Percentiles rank a stretch among this genome's conserved stretches.
Conservation (phyloP, 92 coral and sea anemone species). For the Porites divaricata region DNA sequence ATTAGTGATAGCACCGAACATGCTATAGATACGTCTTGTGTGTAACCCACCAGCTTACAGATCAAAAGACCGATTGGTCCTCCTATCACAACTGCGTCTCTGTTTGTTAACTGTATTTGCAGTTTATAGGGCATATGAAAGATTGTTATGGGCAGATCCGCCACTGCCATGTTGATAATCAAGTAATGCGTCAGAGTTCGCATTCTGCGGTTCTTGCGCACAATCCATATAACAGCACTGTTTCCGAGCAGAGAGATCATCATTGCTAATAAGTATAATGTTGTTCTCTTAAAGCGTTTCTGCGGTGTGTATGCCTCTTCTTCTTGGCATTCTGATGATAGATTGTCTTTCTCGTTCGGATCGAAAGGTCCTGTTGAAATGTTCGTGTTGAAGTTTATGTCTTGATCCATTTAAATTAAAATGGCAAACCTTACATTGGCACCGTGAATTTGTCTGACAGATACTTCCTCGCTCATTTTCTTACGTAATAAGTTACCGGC, state of each 20-base stretch:
- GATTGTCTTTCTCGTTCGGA: background rate
- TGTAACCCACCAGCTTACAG: constrained; percentile 43
- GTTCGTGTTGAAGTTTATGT: background rate
- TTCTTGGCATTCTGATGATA: constrained; percentile 4
- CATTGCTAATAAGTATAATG: constrained; percentile 19
- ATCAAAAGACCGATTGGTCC: constrained; percentile 3
- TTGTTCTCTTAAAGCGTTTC: constrained; percentile 10
- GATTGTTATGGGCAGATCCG: constrained; percentile 41
- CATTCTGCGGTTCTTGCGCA: constrained; percentile 36
- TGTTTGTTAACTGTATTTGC: constrained; percentile 26
- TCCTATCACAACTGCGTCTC: background rate
- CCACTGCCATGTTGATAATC: constrained; percentile 51
- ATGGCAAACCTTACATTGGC: too few species aligned
- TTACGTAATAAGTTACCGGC: too few species aligned
- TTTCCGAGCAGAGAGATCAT: constrained; percentile 22
- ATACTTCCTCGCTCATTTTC: too few species aligned
- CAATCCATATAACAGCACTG: constrained; percentile 12
- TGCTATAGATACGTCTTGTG: constrained; percentile 61
- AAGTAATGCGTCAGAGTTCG: constrained; percentile 34
- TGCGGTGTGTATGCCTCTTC: constrained; percentile 3
- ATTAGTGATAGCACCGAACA: constrained; percentile 66
- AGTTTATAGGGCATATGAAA: constrained; percentile 55
- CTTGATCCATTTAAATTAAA: background rate
- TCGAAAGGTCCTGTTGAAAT: background rate
- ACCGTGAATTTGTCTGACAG: too few species aligned